phyloP scores from a whole-genome alignment of 2,113 vertebrate genomes.

The Xenopus tropicalis region UCB_Xtro_10.0 CM004443.2:174710001-174710500 shows the following conservation, averaged over 20 bases:
- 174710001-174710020: constrained; percentile 29
- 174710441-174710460: constrained; percentile 29
- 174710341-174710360: constrained; percentile 29
- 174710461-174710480: constrained; percentile 45
- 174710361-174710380: constrained; percentile 15
- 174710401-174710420: constrained; percentile 12
- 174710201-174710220: constrained; percentile 48
- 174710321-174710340: constrained; percentile 29
- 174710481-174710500: constrained; percentile 36
- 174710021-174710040: constrained; percentile 56
- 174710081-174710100: constrained; percentile 77
- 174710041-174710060: constrained; percentile 59
- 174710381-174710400: constrained; percentile 17
- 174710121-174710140: constrained; percentile 83
- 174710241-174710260: constrained; percentile 28
- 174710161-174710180: constrained; percentile 64
- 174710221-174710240: constrained; percentile 47
- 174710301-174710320: constrained; percentile 27
- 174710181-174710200: constrained; percentile 61
- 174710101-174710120: constrained; percentile 70
- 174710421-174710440: constrained; percentile 28
- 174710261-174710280: constrained; percentile 25
- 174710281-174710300: constrained; percentile 13
- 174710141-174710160: constrained; percentile 76
- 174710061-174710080: constrained; percentile 69